Conservation (phyloP, 2,888 invertebrate genomes). For the Thelaira solivaga region DNA sequence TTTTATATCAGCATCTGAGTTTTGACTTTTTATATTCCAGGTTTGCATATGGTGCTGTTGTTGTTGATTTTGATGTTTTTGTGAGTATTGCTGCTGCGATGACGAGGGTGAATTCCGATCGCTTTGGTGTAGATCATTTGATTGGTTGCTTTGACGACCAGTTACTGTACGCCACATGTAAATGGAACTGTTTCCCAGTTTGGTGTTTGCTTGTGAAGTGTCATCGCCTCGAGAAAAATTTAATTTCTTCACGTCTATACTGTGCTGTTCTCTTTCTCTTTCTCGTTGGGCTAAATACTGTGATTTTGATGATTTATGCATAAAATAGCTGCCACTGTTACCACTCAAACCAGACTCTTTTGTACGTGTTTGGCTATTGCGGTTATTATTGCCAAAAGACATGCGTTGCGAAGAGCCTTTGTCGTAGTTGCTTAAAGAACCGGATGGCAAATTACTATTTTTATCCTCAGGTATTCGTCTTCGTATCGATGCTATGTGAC, state of each 20-base stretch:
- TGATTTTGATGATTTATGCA: constrained; percentile 67
- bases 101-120: constrained; percentile 16
- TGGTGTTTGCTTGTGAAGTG: constrained; percentile 65
- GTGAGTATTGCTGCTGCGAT: not conserved
- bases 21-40: not conserved
- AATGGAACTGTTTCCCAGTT: constrained; percentile 68
- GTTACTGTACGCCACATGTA: constrained; percentile 69
- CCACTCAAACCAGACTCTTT: constrained; percentile 2
- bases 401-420: constrained; percentile 14
- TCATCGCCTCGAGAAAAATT: constrained; percentile 68
- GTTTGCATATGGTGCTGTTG: not conserved
- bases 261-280: constrained; percentile 66
- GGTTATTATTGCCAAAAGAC: constrained; percentile 34
- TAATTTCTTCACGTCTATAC: constrained; percentile 72
- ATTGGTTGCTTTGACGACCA: constrained; percentile 48
- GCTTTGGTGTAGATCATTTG: constrained; percentile 15
- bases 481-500: not conserved
- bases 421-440: constrained; percentile 26
- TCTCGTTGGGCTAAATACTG: constrained; percentile 55
- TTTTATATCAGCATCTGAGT: constrained; percentile 16
- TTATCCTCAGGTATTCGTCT: constrained; percentile 10
- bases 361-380: not conserved
- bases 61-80: constrained; percentile 13
- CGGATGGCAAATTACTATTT: constrained; percentile 25
- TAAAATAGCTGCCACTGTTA: constrained; percentile 63